Conservation (phyloP, 2,113 vertebrate genomes). For the Leptocoma aspasia region DNA sequence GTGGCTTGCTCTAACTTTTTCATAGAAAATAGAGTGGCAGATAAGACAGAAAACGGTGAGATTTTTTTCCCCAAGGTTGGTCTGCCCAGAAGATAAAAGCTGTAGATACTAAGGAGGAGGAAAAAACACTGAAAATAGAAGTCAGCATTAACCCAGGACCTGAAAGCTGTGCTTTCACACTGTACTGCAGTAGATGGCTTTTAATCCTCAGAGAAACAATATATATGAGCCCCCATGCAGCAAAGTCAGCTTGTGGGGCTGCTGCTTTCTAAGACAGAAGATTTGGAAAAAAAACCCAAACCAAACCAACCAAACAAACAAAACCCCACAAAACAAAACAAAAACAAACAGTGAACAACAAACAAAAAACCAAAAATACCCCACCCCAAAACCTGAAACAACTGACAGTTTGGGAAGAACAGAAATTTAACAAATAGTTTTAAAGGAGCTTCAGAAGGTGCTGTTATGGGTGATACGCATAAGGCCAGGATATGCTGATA, state of each 20-base stretch:
- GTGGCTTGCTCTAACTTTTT: background rate
- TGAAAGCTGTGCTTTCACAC: background rate
- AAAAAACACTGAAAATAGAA: background rate
- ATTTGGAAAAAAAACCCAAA: background rate
- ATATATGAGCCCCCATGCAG: background rate
- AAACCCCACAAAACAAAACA: background rate
- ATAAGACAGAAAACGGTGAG: background rate
- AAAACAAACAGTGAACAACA: too few relatives aligned
- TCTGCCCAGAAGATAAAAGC: background rate
- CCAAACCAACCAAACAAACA: background rate
- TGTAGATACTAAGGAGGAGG: background rate
- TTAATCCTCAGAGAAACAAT: background rate
- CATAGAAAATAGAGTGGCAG: background rate
- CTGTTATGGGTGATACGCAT: rapidly evolving
- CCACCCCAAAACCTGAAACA: background rate
- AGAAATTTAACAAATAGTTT: background rate
- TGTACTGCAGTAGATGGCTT: background rate
- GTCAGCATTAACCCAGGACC: background rate
- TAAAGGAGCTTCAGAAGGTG: background rate
- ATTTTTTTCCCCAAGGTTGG: rapidly evolving
- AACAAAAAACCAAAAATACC: background rate
- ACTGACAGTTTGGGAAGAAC: background rate
- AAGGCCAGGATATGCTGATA: background rate
- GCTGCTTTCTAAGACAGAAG: background rate
- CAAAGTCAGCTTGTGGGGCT: background rate